Conservation (phyloP, 2,113 vertebrate species). For the Lichenostomus cassidix region DNA sequence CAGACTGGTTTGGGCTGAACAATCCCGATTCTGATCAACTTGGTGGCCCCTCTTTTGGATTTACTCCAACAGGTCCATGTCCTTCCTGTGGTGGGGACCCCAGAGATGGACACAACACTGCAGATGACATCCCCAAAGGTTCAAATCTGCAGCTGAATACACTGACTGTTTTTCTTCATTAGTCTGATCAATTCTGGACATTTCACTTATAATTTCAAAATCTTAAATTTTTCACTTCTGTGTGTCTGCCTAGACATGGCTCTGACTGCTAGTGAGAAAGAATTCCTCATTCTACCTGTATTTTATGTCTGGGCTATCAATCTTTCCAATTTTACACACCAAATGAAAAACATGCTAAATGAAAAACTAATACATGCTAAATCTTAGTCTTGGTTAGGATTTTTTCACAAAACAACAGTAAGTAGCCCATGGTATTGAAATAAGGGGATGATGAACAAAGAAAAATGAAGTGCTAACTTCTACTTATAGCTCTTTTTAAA, state of each 20-base stretch:
- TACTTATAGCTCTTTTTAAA: neutral
- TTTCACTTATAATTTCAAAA: neutral
- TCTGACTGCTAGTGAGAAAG: neutral
- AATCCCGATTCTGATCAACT: neutral
- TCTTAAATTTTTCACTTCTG: neutral
- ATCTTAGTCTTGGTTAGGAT: neutral
- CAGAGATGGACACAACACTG: neutral
- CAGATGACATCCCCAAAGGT: neutral
- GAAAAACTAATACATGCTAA: neutral
- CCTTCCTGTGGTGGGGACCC: neutral
- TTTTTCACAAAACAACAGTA: neutral
- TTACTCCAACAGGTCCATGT: neutral
- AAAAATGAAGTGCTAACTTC: neutral
- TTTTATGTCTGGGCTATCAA: neutral
- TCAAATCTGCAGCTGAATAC: neutral
- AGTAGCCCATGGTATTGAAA: neutral
- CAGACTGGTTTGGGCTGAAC: neutral
- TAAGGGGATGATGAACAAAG: neutral
- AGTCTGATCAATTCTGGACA: neutral
- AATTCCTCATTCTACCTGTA: neutral
- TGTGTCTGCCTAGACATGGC: neutral
- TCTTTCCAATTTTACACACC: neutral
- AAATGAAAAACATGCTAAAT: neutral
- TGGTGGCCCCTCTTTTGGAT: neutral
- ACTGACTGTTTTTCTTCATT: neutral